phyloP scores from a whole-genome alignment of 2,888 invertebrate species.

The Carabus problematicus region DNA sequence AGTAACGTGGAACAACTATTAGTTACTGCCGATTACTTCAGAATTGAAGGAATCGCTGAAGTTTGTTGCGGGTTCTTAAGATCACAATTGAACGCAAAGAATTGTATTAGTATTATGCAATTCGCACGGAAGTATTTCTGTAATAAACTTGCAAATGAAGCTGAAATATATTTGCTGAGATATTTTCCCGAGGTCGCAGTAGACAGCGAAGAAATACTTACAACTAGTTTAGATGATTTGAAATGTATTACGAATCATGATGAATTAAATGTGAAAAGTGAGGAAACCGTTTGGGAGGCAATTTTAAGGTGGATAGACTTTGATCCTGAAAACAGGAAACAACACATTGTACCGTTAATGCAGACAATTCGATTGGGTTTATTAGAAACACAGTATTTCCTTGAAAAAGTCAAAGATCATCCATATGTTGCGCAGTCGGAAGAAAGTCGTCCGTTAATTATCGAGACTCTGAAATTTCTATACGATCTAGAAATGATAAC shows the following conservation, averaged over 20 bases:
- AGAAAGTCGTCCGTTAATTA: slow-evolving; percentile 85
- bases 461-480: slow-evolving; percentile 89
- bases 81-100: slow-evolving; percentile 72
- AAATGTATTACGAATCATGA: slow-evolving; percentile 80
- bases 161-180: slow-evolving; percentile 69
- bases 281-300: slow-evolving; percentile 87
- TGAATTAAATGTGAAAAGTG: slow-evolving; percentile 85
- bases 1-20: slow-evolving; percentile 83
- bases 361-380: slow-evolving; percentile 82
- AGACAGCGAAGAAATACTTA: slow-evolving; percentile 77
- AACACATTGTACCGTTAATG: slow-evolving; percentile 79
- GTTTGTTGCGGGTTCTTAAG: slow-evolving; percentile 81
- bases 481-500: slow-evolving; percentile 91
- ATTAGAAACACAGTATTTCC: slow-evolving; percentile 87
- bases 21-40: slow-evolving; percentile 87
- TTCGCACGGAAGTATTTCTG: slow-evolving; percentile 84
- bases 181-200: slow-evolving; percentile 78
- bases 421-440: slow-evolving; percentile 84
- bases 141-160: slow-evolving; percentile 71
- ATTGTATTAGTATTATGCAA: slow-evolving; percentile 84
- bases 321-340: slow-evolving; percentile 74
- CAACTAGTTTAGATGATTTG: slow-evolving; percentile 75
- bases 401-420: slow-evolving; percentile 89
- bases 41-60: slow-evolving; percentile 81
- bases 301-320: slow-evolving; percentile 87